A percentile compares a stretch with the other conserved stretches of the same genome.
phyloP scores from a whole-genome alignment of 2,113 vertebrate genomes.

The Baryphthengus martii region DNA sequence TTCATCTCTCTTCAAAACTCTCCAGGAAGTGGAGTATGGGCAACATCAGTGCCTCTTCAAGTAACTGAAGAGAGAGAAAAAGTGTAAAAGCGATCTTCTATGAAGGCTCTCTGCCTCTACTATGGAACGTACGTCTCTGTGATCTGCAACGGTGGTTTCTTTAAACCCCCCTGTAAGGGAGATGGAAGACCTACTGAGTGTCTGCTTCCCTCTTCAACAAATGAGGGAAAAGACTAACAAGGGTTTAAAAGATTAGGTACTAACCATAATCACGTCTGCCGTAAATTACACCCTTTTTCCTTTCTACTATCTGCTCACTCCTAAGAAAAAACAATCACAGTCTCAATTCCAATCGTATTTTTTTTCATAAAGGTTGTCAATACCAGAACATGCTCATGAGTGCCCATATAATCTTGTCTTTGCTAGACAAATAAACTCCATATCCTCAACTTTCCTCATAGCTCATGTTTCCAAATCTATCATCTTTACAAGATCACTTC shows the following conservation, averaged over 20 bases:
- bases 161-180: background rate
- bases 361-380: background rate
- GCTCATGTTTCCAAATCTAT: background rate
- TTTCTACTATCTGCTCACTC: background rate
- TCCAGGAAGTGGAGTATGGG: background rate
- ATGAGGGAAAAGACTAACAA: accelerated
- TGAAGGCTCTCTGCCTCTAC: background rate
- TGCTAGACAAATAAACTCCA: background rate
- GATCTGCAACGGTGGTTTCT: background rate
- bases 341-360: background rate
- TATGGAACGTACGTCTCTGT: background rate
- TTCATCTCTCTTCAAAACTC: slow-evolving; percentile 15
- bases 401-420: background rate
- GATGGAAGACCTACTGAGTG: background rate
- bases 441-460: background rate
- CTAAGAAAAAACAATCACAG: background rate
- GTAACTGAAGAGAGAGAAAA: background rate
- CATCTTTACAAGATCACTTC: background rate
- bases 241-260: background rate
- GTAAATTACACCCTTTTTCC: background rate
- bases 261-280: background rate
- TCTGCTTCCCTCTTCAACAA: background rate
- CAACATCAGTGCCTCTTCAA: background rate
- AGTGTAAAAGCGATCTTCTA: background rate
- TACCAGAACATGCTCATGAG: background rate